phyloP scores from a whole-genome alignment of 2,113 vertebrate species.

The Mustela lutreola region DNA sequence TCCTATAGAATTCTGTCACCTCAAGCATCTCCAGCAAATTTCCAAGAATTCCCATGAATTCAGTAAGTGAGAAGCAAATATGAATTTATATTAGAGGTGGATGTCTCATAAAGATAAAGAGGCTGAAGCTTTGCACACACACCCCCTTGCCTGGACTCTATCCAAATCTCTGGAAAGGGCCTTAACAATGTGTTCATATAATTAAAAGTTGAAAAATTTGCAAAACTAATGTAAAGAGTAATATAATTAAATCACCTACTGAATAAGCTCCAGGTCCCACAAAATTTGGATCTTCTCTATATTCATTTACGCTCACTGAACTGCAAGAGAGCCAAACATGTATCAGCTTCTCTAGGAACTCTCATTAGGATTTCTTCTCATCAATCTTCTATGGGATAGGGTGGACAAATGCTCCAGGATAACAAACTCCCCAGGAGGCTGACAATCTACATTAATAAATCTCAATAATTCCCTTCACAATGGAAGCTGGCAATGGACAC shows the following conservation, averaged over 20 bases:
- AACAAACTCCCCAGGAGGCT: not conserved
- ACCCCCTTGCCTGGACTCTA: not conserved
- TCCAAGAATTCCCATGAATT: slow-evolving; percentile 20
- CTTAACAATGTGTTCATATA: not conserved
- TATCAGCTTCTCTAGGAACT: not conserved
- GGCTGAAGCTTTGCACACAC: not conserved
- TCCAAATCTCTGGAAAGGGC: not conserved
- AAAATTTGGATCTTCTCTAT: not conserved
- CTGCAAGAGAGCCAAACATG: not conserved
- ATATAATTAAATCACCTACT: not conserved
- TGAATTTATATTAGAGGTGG: not conserved
- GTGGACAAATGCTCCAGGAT: not conserved
- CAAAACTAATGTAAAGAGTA: not conserved
- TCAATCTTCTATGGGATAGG: not conserved
- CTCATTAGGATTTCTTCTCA: not conserved
- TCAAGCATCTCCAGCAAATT: not conserved
- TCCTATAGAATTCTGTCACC: not conserved
- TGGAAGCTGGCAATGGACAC: not conserved
- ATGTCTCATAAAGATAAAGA: not conserved
- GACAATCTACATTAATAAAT: not conserved
- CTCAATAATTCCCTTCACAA: not conserved
- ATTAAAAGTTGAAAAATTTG: not conserved
- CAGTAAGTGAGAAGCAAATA: not conserved
- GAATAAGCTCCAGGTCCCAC: not conserved
- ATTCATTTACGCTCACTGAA: not conserved